These are phyloP conservation scores for Thinocorus orbignyianus DNA, from an alignment of 2,113 vertebrate genomes.

Conservation along the genomic window DNA sequence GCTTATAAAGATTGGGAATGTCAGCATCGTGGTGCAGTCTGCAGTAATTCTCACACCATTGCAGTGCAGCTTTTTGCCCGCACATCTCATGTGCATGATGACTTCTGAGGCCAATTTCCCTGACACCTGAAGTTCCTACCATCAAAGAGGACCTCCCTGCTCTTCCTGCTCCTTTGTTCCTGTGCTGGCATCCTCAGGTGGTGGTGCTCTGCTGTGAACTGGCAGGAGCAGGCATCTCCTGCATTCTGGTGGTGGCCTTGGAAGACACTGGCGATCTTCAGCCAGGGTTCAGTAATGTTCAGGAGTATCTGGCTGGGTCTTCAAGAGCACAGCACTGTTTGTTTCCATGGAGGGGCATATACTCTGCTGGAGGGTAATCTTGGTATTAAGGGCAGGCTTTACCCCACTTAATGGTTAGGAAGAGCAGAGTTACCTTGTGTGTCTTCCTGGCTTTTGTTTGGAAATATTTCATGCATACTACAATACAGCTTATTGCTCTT, in stretches of 20 bases:
- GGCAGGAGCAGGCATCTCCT: background rate
- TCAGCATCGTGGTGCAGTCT: accelerated
- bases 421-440: background rate
- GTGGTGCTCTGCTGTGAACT: background rate
- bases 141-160: background rate
- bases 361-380: background rate
- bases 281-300: background rate
- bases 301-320: background rate
- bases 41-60: background rate
- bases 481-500: background rate
- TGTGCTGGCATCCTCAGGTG: background rate
- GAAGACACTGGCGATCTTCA: background rate
- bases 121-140: background rate
- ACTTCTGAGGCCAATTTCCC: background rate
- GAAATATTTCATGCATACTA: background rate
- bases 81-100: background rate
- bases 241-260: background rate
- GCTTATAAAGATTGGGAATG: background rate
- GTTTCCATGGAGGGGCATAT: background rate
- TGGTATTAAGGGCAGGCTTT: background rate
- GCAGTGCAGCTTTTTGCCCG: background rate
- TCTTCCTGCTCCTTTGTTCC: background rate
- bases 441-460: background rate
- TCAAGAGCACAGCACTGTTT: background rate
- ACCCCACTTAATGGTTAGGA: background rate